Evolutionary conservation across 2,888 invertebrate genomes (phyloP), one percentile per base, ranked within the genome.

Genomic region (Panzeria rudis): DNA sequence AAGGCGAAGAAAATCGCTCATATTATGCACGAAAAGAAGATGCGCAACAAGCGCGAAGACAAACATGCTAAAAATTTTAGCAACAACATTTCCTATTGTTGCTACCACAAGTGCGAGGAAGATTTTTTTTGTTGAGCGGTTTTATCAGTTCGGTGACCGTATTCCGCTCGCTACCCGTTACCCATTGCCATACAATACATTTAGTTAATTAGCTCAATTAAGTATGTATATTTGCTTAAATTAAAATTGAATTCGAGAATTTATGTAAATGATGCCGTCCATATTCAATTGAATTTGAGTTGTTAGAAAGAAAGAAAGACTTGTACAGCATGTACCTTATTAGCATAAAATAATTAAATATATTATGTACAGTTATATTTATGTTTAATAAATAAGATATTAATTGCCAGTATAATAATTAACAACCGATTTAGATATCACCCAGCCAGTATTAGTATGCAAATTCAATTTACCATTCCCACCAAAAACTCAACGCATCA

Each of bases 21-120:
- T 47, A 78, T 88, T 38, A 87, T 89, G 41, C 87, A 82, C 7
- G 89, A 89, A 3, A 88, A 87, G 66, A 90, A 89, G 77, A 83
- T 88, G 56, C 90, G 92, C 54, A 89, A 85, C 79, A 91, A 90
- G 84, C 91, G 92, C 2, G 90, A 91, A 23, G 88, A 88, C 15
- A 85, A 89, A 17, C 15, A 69, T 56, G 62, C 38, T 25, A 75
- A 79, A 61, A 83, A 83, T 15, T 88, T 88, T 71, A 89, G 56
- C 52, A 82, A 89, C 76, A 89, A 90, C 61, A 89, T 92, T 15
- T 89, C 90, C 9, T 92, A 92, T 69, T 92, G 92, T 50, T 92
- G 92, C 80, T 89, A 79, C 68, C 88, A 91, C 81, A 82, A 87
- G 32, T 92, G 92, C 87, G 89, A 91, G 25, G 90, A 91, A 64